Evolutionary conservation across 2,888 invertebrate genomes (phyloP).

Genomic region (Notocelia uddmanniana): DNA sequence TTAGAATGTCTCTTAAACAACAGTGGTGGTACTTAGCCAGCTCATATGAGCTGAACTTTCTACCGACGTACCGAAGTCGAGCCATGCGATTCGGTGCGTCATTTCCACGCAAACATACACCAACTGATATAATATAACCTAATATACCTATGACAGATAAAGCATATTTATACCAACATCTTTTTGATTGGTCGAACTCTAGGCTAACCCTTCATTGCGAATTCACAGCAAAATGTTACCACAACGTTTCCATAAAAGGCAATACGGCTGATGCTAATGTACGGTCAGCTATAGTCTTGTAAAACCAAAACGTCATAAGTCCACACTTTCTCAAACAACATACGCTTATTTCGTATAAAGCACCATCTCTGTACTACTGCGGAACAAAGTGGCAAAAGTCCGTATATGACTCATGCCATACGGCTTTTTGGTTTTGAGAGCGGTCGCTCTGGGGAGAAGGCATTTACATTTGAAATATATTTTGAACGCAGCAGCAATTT

Average conservation of each 20-base stretch:
- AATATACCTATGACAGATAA: too few species aligned
- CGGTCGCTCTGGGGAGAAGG: conserved; percentile 3
- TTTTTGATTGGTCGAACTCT: not conserved
- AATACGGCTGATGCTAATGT: conserved; percentile 24
- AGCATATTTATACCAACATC: not conserved
- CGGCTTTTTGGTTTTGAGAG: not conserved
- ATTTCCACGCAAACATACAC: too few species aligned
- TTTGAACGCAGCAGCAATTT: conserved; percentile 21
- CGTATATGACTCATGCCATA: not conserved
- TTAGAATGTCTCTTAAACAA: too few species aligned
- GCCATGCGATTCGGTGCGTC: too few species aligned
- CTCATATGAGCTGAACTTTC: too few species aligned
- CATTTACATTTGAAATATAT: conserved; percentile 25
- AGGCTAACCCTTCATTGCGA: conserved; percentile 25
- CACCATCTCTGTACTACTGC: not conserved
- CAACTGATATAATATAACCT: too few species aligned
- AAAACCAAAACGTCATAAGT: not conserved
- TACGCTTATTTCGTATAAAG: not conserved
- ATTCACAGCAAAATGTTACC: conserved; percentile 23
- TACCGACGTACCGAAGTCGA: too few species aligned
- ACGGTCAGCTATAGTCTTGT: not conserved
- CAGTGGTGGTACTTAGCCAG: too few species aligned
- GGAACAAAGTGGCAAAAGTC: not conserved
- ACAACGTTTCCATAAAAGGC: conserved; percentile 25
- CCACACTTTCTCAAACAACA: not conserved